Percentiles rank a stretch among this genome's conserved stretches.
These are phyloP conservation scores for Rhabdomys dilectus DNA, from an alignment of 2,113 vertebrate genomes.

Conservation along the genomic window DNA sequence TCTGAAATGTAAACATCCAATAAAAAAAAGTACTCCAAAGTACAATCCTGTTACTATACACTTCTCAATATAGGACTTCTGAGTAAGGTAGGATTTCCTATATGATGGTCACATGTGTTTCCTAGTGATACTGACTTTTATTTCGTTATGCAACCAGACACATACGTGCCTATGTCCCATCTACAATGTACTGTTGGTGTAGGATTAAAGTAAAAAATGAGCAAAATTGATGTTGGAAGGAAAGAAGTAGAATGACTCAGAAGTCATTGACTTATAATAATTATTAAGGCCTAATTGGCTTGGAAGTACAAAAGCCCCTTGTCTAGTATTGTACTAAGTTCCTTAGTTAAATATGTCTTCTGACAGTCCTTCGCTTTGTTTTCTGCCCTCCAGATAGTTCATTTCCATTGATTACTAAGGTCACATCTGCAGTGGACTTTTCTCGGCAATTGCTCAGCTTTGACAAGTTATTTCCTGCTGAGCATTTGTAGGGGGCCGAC, in stretches of 20 bases:
- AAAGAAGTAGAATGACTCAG: neutral
- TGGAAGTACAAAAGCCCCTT: constrained; percentile 45
- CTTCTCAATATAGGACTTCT: constrained; percentile 14
- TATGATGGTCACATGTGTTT: constrained; percentile 12
- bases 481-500: neutral
- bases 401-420: constrained; percentile 46
- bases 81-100: neutral
- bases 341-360: constrained; percentile 14
- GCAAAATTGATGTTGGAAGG: neutral
- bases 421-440: neutral
- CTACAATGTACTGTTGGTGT: neutral
- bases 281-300: neutral
- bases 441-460: constrained; percentile 2
- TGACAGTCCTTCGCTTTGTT: neutral
- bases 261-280: neutral
- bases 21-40: no score
- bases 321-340: constrained; percentile 17
- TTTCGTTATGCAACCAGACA: constrained; percentile 30
- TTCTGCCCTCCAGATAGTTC: constrained; percentile 34
- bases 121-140: neutral
- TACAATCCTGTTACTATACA: neutral
- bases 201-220: neutral
- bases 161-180: neutral
- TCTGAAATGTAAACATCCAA: no score
- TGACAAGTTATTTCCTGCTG: constrained; percentile 17